phyloP scores from a whole-genome alignment of 2,888 invertebrate genomes.

The Macrosoma leucophasiata region DNA sequence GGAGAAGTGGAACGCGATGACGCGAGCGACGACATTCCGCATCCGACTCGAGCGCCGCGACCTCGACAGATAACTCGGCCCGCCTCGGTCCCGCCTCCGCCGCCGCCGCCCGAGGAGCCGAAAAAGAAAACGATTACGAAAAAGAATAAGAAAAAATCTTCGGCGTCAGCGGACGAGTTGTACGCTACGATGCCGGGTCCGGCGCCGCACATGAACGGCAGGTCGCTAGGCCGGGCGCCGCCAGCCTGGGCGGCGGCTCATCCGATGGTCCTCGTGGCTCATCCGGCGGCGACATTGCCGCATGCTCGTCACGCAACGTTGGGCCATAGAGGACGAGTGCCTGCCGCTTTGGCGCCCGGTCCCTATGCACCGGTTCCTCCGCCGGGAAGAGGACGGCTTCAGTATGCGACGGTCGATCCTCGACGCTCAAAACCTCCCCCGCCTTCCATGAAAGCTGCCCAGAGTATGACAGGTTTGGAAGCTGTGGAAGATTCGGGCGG shows the following conservation, averaged over 20 bases:
- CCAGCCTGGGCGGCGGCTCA: conserved; percentile 60
- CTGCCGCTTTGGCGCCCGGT: conserved; percentile 71
- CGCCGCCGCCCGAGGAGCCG: conserved; percentile 81
- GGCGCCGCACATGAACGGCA: conserved; percentile 58
- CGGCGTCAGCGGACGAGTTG: conserved; percentile 76
- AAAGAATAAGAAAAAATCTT: conserved; percentile 74
- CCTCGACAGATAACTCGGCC: conserved; percentile 89
- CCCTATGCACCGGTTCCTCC: conserved; percentile 59
- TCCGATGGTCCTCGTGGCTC: conserved; percentile 70
- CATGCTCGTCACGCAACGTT: conserved; percentile 67
- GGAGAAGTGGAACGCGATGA: conserved; percentile 86
- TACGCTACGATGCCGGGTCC: conserved; percentile 75
- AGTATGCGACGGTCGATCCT: conserved; percentile 79
- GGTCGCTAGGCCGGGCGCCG: conserved; percentile 63
- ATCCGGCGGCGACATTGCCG: conserved; percentile 62
- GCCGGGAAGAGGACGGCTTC: conserved; percentile 59
- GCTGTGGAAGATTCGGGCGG: conserved; percentile 79
- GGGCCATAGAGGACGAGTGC: conserved; percentile 75
- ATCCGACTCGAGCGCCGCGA: conserved; percentile 79
- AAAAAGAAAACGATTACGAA: conserved; percentile 76
- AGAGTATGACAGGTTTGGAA: conserved; percentile 80
- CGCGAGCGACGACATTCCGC: conserved; percentile 81
- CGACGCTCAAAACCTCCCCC: conserved; percentile 79
- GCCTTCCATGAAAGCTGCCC: conserved; percentile 79
- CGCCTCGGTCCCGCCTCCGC: conserved; percentile 89